These are phyloP conservation scores for Rissa tridactyla DNA, from an alignment of 2,113 vertebrate genomes.

Conservation along the genomic window DNA sequence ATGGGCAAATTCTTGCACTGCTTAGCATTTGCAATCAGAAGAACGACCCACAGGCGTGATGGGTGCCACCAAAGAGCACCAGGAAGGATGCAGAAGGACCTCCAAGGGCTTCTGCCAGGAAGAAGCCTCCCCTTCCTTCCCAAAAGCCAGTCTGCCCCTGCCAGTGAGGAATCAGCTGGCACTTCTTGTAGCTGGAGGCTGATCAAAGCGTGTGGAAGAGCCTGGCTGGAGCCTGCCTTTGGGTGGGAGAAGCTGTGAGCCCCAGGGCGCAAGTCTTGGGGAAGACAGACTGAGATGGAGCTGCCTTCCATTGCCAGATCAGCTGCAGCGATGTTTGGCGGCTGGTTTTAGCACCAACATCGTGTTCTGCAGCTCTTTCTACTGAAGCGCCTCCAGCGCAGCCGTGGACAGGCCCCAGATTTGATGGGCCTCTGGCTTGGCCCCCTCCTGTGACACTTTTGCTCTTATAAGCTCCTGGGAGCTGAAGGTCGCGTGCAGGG, in stretches of 20 bases:
- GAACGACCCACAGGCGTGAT: neutral
- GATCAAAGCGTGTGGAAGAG: neutral
- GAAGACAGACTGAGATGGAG: neutral
- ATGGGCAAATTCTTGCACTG: neutral
- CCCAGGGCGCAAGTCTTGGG: neutral
- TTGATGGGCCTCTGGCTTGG: neutral
- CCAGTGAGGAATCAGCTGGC: neutral
- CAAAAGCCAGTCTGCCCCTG: neutral
- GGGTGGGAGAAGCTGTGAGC: neutral
- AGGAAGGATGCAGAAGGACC: neutral
- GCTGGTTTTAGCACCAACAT: neutral
- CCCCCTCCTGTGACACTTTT: neutral
- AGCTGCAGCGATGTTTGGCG: neutral
- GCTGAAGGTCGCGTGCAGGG: neutral
- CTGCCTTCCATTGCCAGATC: neutral
- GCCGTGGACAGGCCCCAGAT: neutral
- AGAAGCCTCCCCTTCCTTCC: neutral
- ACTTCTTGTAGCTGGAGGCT: neutral
- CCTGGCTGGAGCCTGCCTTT: neutral
- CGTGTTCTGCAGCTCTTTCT: neutral
- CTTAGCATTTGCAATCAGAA: neutral
- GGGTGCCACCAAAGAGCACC: neutral
- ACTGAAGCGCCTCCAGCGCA: neutral
- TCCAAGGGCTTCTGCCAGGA: neutral
- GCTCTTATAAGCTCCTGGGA: neutral